A percentile compares a stretch with the other conserved stretches of the same genome.
Conservation (phyloP, 2,113 vertebrate species). For the Laticauda laticaudata region DNA sequence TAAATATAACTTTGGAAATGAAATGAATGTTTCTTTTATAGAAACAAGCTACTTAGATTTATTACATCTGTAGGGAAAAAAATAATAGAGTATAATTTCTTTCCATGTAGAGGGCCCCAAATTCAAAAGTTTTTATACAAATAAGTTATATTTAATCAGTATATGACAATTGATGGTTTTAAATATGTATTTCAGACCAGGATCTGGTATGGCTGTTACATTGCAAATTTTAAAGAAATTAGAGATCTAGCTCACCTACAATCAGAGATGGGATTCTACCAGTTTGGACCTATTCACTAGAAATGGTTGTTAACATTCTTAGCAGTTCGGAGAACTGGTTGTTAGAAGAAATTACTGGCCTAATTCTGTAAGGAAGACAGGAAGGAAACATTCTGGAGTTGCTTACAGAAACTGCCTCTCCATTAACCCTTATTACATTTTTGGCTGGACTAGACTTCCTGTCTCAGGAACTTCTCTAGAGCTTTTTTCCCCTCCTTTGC, state of each 20-base stretch:
- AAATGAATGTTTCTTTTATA: background rate
- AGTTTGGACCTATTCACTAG: too few species aligned
- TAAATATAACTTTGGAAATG: background rate
- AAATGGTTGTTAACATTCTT: too few species aligned
- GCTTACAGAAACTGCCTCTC: too few species aligned
- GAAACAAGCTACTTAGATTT: background rate
- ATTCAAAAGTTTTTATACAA: background rate
- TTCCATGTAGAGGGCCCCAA: background rate
- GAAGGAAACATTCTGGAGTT: too few species aligned
- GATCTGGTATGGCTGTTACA: background rate
- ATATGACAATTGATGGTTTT: background rate
- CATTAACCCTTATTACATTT: too few species aligned
- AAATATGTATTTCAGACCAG: background rate
- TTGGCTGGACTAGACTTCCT: too few species aligned
- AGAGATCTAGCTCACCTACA: background rate
- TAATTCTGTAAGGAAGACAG: too few species aligned
- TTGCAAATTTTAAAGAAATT: background rate
- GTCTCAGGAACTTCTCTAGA: too few species aligned
- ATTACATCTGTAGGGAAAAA: background rate
- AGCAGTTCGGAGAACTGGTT: too few species aligned
- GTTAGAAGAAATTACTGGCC: too few species aligned
- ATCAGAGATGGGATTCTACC: too few species aligned
- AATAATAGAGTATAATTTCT: background rate
- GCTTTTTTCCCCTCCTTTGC: too few species aligned
- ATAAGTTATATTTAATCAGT: background rate